Evolutionary conservation across 2,888 invertebrate species (phyloP).

Genomic region (Agrochola macilenta): DNA sequence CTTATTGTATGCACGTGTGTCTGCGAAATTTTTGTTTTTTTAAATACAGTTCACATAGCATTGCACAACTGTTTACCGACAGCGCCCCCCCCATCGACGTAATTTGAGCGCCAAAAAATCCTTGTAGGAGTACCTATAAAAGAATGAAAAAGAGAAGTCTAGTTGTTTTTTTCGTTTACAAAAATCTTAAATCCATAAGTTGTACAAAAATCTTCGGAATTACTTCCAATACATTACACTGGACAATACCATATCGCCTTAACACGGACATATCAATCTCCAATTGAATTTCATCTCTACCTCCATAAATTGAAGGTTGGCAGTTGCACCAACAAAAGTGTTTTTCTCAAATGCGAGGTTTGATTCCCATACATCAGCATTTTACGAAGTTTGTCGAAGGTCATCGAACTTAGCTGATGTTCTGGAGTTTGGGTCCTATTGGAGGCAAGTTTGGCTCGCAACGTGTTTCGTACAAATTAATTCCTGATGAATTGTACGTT

Average conservation of each 20-base stretch:
- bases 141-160: too few relatives aligned
- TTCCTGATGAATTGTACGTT: conserved; percentile 36
- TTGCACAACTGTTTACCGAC: too few relatives aligned
- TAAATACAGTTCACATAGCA: too few relatives aligned
- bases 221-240: conserved; percentile 33
- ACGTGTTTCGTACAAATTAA: conserved; percentile 54
- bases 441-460: conserved; percentile 41
- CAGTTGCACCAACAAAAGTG: conserved; percentile 2
- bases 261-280: conserved; percentile 3
- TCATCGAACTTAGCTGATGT: conserved; percentile 49
- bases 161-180: neutral
- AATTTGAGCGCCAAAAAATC: too few relatives aligned
- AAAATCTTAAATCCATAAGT: neutral
- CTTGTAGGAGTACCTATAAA: too few relatives aligned
- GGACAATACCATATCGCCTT: conserved; percentile 16
- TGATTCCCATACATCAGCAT: conserved; percentile 39
- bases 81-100: too few relatives aligned
- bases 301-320: neutral
- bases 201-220: conserved; percentile 14
- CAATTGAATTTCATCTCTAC: conserved; percentile 28
- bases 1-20: too few relatives aligned
- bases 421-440: conserved; percentile 40
- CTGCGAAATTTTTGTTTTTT: too few relatives aligned
- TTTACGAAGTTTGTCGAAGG: conserved; percentile 43
- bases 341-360: conserved; percentile 24